Conservation (phyloP, 2,797 vertebrate species). For the Propithecus perrieri region DNA sequence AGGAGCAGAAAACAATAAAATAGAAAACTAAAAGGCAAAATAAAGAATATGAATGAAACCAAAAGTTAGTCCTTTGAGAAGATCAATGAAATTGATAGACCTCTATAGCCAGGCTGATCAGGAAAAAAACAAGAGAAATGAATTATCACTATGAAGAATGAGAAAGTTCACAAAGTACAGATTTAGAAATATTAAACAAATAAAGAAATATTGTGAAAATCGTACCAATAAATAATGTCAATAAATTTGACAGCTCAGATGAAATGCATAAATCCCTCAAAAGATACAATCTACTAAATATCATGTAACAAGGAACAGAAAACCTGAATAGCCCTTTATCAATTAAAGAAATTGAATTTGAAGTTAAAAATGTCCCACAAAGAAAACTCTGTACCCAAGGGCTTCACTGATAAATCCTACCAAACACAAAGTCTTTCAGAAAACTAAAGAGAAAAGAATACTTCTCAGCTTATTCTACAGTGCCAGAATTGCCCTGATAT, state of each 20-base stretch:
- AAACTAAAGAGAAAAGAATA: background rate
- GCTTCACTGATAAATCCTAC: background rate
- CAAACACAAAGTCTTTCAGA: background rate
- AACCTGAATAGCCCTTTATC: background rate
- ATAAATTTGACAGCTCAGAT: background rate
- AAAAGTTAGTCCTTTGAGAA: background rate
- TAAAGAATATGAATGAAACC: background rate
- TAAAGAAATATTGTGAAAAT: background rate
- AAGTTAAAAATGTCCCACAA: background rate
- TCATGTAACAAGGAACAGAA: background rate
- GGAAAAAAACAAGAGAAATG: background rate
- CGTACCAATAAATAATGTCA: background rate
- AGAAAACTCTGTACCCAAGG: background rate
- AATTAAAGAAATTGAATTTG: background rate
- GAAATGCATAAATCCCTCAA: background rate
- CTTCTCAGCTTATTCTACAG: background rate
- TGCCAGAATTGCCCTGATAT: background rate
- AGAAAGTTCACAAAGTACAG: background rate
- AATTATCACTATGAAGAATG: background rate
- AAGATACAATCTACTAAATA: background rate
- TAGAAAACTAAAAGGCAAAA: background rate
- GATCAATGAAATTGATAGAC: background rate
- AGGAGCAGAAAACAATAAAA: background rate
- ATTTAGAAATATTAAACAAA: constrained; percentile 7
- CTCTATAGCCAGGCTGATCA: background rate